A percentile compares a stretch with the other conserved stretches of the same genome.
These are phyloP conservation scores for Nothoprocta pentlandii DNA, from an alignment of 2,113 vertebrate species.

Conservation along the genomic window DNA sequence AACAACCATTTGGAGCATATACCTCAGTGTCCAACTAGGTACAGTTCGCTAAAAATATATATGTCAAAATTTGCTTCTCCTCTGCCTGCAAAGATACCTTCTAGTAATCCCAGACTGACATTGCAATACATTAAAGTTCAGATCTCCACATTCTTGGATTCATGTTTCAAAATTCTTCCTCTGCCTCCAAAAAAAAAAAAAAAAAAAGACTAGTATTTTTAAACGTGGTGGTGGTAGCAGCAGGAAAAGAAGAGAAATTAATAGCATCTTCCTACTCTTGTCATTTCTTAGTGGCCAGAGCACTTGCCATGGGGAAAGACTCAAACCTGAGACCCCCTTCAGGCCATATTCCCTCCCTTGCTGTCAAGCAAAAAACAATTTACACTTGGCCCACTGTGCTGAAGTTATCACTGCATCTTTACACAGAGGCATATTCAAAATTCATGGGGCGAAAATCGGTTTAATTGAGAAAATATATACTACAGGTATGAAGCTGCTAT, in stretches of 20 bases:
- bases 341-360: accelerated
- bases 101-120: background rate
- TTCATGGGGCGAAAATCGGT: background rate
- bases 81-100: background rate
- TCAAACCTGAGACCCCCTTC: background rate
- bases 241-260: background rate
- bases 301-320: background rate
- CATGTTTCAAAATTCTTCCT: background rate
- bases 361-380: background rate
- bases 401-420: background rate
- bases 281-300: background rate
- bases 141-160: background rate
- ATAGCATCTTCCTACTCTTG: background rate
- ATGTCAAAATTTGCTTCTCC: background rate
- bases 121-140: background rate
- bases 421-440: background rate
- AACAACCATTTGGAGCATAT: background rate
- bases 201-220: background rate
- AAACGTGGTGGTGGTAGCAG: background rate
- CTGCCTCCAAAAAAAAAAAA: background rate
- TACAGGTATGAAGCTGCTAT: accelerated
- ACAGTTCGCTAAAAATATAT: background rate
- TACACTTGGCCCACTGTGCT: accelerated
- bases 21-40: background rate
- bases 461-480: background rate